Evolutionary conservation across 1,140 invertebrate species (phyloP), one percentile per base, ranked within the genome.

Genomic region (Drosophila sechellia): DNA sequence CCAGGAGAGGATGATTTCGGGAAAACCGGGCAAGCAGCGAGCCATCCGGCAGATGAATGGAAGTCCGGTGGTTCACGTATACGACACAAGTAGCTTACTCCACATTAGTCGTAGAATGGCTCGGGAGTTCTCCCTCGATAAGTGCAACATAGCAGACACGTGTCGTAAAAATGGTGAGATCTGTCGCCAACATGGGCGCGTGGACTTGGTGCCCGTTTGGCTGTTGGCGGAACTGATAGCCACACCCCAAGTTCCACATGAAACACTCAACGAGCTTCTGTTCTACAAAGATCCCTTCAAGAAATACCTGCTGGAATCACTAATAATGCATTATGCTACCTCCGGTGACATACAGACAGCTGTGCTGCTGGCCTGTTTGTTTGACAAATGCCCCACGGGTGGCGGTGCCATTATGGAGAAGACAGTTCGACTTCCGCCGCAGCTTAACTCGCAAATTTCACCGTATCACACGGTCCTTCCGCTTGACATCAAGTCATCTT

Each of bases 391-490:
- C 45, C 77, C 80, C 0, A 20, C 63, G 13, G 76, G 59, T 5
- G 27, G 55, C 2, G 48, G 54, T 25, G 65, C 35, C 52, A 37
- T 61, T 1, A 61, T 64, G 40, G 80, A 79, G 12, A 50, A 77
- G 35, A 22, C 63, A 25, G 61, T 57, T 10, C 63, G 74, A 3
- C 25, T 77, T 45, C 43, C 92, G 42, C 90, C 90, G 0, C 77
- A 90, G 22, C 52, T 91, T 2, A 77, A 78, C 20, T 95, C 95
- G 53, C 95, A 96, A 40, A 95, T 95, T 39, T 98, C 97, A 3
- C 97, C 97, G 1, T 98, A 98, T 93, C 97, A 98, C 91, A 98
- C 97, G 11, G 96, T 98, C 52, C 95, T 96, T 25, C 97, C 97
- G 77, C 95, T 96, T 6, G 95, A 95, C 60, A 71, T 63, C 0